These are phyloP conservation scores for Cremastinae sp. DNA, from an alignment of 2,888 invertebrate genomes.

Conservation along the genomic window DNA sequence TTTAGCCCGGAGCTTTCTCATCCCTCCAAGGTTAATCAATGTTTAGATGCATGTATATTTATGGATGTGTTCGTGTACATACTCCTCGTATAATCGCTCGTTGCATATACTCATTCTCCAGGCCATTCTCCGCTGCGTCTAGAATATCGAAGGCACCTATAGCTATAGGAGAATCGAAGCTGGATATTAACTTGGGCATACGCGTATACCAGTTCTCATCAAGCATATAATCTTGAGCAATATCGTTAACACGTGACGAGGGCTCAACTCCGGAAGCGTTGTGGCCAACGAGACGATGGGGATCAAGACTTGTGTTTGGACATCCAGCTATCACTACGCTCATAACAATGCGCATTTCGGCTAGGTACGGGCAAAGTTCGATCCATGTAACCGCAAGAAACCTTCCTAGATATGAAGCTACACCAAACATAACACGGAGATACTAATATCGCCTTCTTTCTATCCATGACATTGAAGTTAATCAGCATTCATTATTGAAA, in stretches of 20 bases:
- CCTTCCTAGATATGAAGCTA: too few relatives aligned
- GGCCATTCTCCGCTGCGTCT: slow-evolving; percentile 3
- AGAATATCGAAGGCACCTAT: slow-evolving; percentile 32
- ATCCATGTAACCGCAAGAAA: too few relatives aligned
- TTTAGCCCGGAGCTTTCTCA: slow-evolving; percentile 38
- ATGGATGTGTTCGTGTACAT: slow-evolving; percentile 16
- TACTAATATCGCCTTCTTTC: too few relatives aligned
- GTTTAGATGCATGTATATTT: slow-evolving; percentile 10
- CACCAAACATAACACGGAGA: too few relatives aligned
- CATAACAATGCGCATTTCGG: neutral
- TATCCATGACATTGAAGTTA: too few relatives aligned
- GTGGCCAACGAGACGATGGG: slow-evolving; percentile 36
- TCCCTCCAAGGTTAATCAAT: slow-evolving; percentile 10
- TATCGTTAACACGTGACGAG: slow-evolving; percentile 58
- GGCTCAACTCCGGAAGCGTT: slow-evolving; percentile 28
- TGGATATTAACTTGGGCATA: slow-evolving; percentile 41
- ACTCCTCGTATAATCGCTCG: slow-evolving; percentile 42
- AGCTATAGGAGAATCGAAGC: slow-evolving; percentile 23
- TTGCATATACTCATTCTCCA: slow-evolving; percentile 49
- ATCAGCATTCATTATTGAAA: too few relatives aligned
- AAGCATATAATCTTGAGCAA: slow-evolving; percentile 59
- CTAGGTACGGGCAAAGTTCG: too few relatives aligned
- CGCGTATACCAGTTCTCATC: slow-evolving; percentile 37
- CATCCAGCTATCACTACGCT: slow-evolving; percentile 29
- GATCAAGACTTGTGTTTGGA: slow-evolving; percentile 21